phyloP scores from a whole-genome alignment of 2,113 vertebrate species.

The Mesitornis unicolor region DNA sequence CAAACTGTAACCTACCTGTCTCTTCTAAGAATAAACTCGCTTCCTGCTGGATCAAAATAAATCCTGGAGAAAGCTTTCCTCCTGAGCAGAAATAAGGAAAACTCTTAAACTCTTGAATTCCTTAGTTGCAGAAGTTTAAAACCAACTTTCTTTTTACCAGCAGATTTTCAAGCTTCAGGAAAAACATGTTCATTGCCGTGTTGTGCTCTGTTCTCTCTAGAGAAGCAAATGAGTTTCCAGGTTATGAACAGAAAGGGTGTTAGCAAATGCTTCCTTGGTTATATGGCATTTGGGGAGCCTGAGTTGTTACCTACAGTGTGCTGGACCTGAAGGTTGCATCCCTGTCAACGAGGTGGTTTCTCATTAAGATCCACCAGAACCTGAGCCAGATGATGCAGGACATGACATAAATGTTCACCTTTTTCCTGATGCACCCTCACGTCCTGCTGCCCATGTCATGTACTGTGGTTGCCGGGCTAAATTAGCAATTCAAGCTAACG shows the following conservation, averaged over 20 bases:
- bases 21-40: background rate
- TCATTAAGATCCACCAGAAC: background rate
- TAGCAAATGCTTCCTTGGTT: background rate
- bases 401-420: background rate
- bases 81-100: background rate
- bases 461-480: background rate
- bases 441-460: rapidly evolving
- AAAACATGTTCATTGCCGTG: background rate
- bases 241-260: background rate
- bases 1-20: background rate
- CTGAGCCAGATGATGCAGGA: background rate
- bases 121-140: background rate
- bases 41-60: background rate
- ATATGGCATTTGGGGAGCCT: background rate
- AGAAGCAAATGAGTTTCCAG: background rate
- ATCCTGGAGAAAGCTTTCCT: background rate
- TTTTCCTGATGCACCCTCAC: background rate
- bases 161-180: background rate
- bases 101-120: background rate
- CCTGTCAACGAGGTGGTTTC: background rate
- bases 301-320: background rate
- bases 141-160: background rate
- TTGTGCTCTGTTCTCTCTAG: background rate
- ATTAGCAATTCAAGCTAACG: background rate
- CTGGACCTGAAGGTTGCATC: background rate